Conservation (phyloP, 2,888 invertebrate species). For the Lithophane leautieri region DNA sequence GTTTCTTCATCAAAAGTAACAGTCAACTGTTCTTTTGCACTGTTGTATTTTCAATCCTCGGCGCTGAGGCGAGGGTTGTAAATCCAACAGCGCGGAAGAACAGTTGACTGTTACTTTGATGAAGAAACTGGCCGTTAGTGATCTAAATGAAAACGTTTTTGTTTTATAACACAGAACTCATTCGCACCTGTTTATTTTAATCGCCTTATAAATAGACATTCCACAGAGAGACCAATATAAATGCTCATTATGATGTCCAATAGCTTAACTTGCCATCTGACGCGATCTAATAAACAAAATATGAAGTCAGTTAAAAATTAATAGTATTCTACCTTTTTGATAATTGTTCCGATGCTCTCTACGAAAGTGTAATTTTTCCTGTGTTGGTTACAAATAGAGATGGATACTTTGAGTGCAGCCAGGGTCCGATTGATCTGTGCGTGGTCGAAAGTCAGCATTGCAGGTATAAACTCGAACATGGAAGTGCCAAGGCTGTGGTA, state of each 20-base stretch:
- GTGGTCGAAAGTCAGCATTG: constrained; percentile 97
- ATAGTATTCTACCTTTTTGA: constrained; percentile 89
- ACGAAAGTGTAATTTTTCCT: constrained; percentile 93
- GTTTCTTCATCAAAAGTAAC: too few species aligned
- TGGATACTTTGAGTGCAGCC: constrained; percentile 93
- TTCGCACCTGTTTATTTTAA: background rate
- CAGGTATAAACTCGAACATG: constrained; percentile 97
- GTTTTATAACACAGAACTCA: too few species aligned
- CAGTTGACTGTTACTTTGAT: too few species aligned
- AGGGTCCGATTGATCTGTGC: constrained; percentile 94
- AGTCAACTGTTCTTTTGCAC: too few species aligned
- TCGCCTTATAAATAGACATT: background rate
- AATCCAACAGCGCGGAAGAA: too few species aligned
- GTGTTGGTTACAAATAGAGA: constrained; percentile 94
- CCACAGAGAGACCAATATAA: background rate
- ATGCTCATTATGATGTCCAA: background rate
- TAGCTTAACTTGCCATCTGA: background rate
- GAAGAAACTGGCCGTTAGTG: too few species aligned
- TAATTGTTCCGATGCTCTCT: constrained; percentile 94
- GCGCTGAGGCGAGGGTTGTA: too few species aligned
- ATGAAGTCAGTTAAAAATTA: background rate
- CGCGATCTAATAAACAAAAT: constrained; percentile 3
- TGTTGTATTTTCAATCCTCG: too few species aligned
- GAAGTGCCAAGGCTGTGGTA: constrained; percentile 97
- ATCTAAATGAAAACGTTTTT: background rate